Conservation (phyloP, 2,797 vertebrate species). For the Acomys russatus region DNA sequence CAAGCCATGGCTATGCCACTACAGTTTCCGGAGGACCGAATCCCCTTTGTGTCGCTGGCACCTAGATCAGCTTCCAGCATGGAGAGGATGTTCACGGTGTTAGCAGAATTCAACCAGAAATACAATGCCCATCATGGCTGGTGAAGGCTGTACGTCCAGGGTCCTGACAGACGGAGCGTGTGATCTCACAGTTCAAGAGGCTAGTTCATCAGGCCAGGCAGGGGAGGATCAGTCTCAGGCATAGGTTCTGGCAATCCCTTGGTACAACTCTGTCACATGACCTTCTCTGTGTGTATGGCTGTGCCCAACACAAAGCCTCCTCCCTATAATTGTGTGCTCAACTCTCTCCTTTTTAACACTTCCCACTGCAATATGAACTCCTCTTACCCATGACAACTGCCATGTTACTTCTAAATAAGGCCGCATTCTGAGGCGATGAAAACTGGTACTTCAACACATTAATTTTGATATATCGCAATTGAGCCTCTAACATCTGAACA, state of each 20-base stretch:
- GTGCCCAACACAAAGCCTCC: too few relatives aligned
- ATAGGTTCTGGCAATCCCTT: not conserved
- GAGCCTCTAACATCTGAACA: not conserved
- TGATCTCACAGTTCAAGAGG: not conserved
- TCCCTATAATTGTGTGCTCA: not conserved
- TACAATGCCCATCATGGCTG: fast-evolving
- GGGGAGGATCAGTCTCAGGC: not conserved
- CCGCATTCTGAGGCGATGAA: not conserved
- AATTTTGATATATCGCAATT: not conserved
- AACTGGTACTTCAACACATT: not conserved
- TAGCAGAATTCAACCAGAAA: not conserved
- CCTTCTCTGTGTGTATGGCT: not conserved
- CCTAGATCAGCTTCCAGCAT: not conserved
- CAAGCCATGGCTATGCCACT: too few relatives aligned
- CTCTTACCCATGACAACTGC: not conserved
- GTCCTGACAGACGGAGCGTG: not conserved
- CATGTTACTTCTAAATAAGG: not conserved
- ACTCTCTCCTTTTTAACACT: not conserved
- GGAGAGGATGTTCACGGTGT: not conserved
- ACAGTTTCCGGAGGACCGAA: not conserved
- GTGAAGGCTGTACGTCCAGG: not conserved
- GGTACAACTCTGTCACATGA: not conserved
- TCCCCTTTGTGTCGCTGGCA: not conserved
- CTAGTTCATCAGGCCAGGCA: not conserved
- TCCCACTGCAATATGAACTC: not conserved